These are phyloP conservation scores for Sitobion miscanthi DNA, from an alignment of 1,140 invertebrate species.

Conservation along the genomic window DNA sequence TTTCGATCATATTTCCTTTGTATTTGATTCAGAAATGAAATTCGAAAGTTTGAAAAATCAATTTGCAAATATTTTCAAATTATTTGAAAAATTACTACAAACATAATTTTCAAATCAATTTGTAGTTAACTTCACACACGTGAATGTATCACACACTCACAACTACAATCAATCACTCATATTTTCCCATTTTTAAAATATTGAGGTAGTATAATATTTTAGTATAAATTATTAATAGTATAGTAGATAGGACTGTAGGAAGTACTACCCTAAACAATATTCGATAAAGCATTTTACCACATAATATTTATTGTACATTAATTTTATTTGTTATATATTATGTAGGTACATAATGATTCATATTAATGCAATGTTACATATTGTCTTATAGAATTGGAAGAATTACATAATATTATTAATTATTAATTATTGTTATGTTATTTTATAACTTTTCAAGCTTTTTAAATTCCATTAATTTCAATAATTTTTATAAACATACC, in stretches of 20 bases:
- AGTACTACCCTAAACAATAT: background rate
- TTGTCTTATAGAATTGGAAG: no score
- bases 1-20: background rate
- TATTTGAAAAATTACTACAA: background rate
- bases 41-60: background rate
- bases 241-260: no score
- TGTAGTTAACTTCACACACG: background rate
- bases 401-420: background rate
- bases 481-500: no score
- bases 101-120: background rate
- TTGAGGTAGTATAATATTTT: background rate
- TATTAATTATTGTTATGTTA: no score
- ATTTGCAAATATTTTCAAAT: no score
- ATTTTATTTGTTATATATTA: no score
- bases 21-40: background rate
- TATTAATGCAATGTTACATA: no score
- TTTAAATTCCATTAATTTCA: no score
- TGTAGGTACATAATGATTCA: no score
- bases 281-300: no score
- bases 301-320: no score
- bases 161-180: background rate
- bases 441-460: no score
- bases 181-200: background rate
- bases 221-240: background rate
- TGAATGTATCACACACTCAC: background rate